These are phyloP conservation scores for Trachelus tabidus DNA, from an alignment of 2,888 invertebrate species.

Conservation along the genomic window DNA sequence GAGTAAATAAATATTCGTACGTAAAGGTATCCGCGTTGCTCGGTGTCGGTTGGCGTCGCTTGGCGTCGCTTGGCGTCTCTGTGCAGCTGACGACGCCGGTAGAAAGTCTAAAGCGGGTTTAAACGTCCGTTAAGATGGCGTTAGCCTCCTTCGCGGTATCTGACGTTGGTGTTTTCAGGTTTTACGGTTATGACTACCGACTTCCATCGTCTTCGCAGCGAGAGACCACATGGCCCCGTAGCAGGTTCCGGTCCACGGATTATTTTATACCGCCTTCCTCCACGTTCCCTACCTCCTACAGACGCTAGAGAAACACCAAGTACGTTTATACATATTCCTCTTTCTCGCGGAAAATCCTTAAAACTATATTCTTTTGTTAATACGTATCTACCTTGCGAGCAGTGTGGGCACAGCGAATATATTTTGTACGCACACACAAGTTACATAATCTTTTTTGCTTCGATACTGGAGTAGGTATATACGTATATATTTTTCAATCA, in stretches of 20 bases:
- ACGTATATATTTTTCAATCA: not conserved
- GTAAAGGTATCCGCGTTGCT: not conserved
- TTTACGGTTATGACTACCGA: slow-evolving; percentile 53
- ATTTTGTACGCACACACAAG: not conserved
- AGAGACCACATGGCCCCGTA: slow-evolving; percentile 50
- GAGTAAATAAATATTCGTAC: not conserved
- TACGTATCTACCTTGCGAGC: not conserved
- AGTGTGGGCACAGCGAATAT: not conserved
- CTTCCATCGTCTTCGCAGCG: slow-evolving; percentile 27
- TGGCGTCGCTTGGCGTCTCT: no score
- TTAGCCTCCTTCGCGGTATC: not conserved
- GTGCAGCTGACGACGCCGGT: not conserved
- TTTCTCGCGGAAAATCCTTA: not conserved
- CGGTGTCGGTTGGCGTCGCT: no score
- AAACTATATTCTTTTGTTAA: not conserved
- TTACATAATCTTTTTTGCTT: not conserved
- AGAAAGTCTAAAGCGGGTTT: not conserved
- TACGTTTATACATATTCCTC: not conserved
- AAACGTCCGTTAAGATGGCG: not conserved
- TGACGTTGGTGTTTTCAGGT: slow-evolving; percentile 40
- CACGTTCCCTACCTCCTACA: not conserved
- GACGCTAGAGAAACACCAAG: not conserved
- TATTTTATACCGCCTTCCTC: slow-evolving; percentile 29
- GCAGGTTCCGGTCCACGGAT: slow-evolving; percentile 50
- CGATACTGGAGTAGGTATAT: not conserved